Evolutionary conservation across 2,797 vertebrate genomes (phyloP), one percentile per base, ranked within the genome.

Genomic region (Parauchenoglanis ngamensis): DNA sequence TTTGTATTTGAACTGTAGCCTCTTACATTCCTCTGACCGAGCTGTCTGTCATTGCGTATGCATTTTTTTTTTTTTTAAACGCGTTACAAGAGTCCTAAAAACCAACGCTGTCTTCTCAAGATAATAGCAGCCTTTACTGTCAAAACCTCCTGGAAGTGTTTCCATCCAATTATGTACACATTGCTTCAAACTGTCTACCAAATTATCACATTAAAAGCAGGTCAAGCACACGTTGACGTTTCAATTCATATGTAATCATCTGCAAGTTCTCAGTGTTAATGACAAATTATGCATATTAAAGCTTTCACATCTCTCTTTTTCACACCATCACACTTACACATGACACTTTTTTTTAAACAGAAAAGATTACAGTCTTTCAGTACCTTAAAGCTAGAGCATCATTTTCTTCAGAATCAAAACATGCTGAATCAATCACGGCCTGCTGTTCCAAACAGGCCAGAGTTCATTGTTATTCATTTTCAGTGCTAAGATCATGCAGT

Each of bases 151-250:
- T 57, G 52, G 70, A 84, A 56, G 8, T 76, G 35, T 85, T 85
- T 85, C 72, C 72, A 76, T 85, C 57, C 72, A 65, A 13, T 77
- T 85, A 63, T 85, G 84, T 85, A 85, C 84, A 63, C 40, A 52
- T 63, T 63, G 72, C 70, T 77, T 85, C 73, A 85, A 77, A 76
- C 59, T 85, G 84, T 85, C 84, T 63, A 85, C 70, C 84, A 49
- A 28, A 49, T 76, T 35, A 76, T 76, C 56, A 85, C 81, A 85
- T 76, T 76, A 85, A 63, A 61, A 83, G 81, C 81, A 83, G 80
- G 80, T 83, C 80, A 67, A 83, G 80, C 80, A 85, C 57, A 49
- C 67, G 40, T 40, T 86, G 81, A 23, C 84, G 86, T 85, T 65
- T 68, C 28, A 52, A 73, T 23, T 72, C 46, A 73, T 67, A n/a